Percentiles rank a stretch among this genome's conserved stretches.
Evolutionary conservation across 2,113 vertebrate species (phyloP).

Genomic region (Isurus oxyrinchus): DNA sequence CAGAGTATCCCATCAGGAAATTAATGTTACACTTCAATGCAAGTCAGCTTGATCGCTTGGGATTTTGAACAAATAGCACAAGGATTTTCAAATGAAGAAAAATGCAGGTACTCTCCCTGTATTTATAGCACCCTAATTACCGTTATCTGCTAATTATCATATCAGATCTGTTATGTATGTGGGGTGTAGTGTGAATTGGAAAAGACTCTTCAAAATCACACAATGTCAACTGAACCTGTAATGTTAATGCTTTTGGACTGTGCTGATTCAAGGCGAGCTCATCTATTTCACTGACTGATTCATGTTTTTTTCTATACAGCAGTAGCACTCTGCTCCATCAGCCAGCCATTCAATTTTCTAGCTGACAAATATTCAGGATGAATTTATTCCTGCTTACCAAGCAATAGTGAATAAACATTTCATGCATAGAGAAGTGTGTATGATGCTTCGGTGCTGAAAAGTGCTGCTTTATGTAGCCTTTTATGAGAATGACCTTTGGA

Average conservation of each 20-base stretch:
- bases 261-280: constrained; percentile 25
- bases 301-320: constrained; percentile 18
- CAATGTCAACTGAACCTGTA: neutral
- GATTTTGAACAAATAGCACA: constrained; percentile 28
- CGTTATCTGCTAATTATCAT: constrained; percentile 28
- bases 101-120: constrained; percentile 1
- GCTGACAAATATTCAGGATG: constrained; percentile 31
- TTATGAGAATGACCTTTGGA: constrained; percentile 34
- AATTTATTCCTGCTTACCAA: constrained; percentile 36
- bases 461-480: neutral
- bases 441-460: neutral
- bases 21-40: constrained; percentile 24
- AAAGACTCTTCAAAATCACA: constrained; percentile 31
- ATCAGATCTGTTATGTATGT: neutral
- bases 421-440: constrained; percentile 16
- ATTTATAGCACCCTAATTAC: constrained; percentile 34
- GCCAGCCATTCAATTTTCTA: constrained; percentile 32
- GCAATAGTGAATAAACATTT: constrained; percentile 32
- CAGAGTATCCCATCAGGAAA: constrained; percentile 28
- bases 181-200: constrained; percentile 17
- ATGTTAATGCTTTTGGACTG: constrained; percentile 29
- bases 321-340: constrained; percentile 13
- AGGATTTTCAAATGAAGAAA: constrained; percentile 30
- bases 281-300: constrained; percentile 28
- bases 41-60: constrained; percentile 1